A percentile compares a stretch with the other conserved stretches of the same genome.
Conservation (phyloP, 2,113 vertebrate species). For the Fulmarus glacialis region DNA sequence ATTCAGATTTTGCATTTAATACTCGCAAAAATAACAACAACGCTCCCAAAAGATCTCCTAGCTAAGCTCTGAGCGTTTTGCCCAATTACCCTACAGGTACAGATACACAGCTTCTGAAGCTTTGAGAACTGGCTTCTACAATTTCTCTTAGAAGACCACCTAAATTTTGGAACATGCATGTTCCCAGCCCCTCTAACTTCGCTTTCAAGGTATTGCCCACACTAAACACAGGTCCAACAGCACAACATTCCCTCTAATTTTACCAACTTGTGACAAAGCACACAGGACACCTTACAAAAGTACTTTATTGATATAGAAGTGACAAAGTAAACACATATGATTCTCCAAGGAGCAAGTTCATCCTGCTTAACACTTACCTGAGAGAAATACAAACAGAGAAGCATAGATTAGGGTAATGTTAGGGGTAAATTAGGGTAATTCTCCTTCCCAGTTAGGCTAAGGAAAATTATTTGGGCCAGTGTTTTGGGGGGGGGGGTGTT, state of each 20-base stretch:
- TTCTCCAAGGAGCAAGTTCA: background rate
- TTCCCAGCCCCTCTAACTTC: background rate
- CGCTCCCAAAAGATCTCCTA: background rate
- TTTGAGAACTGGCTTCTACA: accelerated
- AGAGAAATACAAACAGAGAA: background rate
- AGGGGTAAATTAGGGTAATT: too few species aligned
- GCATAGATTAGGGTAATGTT: background rate
- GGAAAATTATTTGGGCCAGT: background rate
- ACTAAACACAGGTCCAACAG: background rate
- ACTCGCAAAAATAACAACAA: background rate
- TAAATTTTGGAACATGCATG: background rate
- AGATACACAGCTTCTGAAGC: background rate
- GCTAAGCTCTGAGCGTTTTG: accelerated
- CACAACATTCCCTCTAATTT: background rate
- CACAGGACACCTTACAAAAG: background rate
- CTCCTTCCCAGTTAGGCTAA: background rate
- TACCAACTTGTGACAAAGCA: background rate
- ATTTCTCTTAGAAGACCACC: background rate
- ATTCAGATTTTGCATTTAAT: background rate
- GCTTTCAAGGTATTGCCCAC: background rate
- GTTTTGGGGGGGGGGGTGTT: background rate
- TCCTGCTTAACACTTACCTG: background rate
- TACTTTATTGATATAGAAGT: background rate
- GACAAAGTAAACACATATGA: background rate
- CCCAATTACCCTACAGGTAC: background rate